Percentiles rank a stretch among this genome's conserved stretches.
Conservation (phyloP, 1,140 invertebrate genomes). For the Conus ventricosus region DNA sequence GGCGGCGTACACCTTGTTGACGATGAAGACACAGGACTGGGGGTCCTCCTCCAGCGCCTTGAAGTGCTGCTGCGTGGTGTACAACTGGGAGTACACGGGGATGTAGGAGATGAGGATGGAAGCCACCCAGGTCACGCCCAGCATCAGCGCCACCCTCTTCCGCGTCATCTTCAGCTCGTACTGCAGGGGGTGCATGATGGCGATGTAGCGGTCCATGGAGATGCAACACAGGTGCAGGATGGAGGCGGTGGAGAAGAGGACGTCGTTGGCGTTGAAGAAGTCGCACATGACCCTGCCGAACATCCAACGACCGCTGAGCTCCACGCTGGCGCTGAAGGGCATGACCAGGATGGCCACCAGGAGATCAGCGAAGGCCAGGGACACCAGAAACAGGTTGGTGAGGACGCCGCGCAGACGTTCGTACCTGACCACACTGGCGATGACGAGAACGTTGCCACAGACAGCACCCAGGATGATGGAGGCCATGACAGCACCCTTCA, state of each 20-base stretch:
- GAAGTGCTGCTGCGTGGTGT: constrained; percentile 80
- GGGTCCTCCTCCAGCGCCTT: constrained; percentile 79
- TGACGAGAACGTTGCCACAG: constrained; percentile 81
- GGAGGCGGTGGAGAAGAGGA: constrained; percentile 95
- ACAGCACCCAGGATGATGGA: constrained; percentile 88
- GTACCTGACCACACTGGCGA: constrained; percentile 77
- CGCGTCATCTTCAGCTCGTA: constrained; percentile 72
- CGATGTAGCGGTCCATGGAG: constrained; percentile 86
- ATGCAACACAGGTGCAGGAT: constrained; percentile 96
- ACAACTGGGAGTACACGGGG: constrained; percentile 73
- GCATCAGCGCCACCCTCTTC: constrained; percentile 67
- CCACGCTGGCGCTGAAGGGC: constrained; percentile 93
- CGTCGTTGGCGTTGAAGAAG: constrained; percentile 96
- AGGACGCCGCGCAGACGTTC: constrained; percentile 87
- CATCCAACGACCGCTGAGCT: constrained; percentile 82
- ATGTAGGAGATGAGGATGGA: constrained; percentile 75
- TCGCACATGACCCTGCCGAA: constrained; percentile 93
- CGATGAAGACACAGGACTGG: constrained; percentile 89
- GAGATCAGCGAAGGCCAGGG: constrained; percentile 90
- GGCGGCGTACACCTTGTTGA: constrained; percentile 92
- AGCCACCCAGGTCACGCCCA: constrained; percentile 69
- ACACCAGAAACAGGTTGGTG: constrained; percentile 96
- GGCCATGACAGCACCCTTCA: constrained; percentile 65
- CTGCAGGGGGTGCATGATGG: constrained; percentile 73
- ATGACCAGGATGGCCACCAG: constrained; percentile 88